Evolutionary conservation across 1,140 invertebrate genomes (phyloP), one percentile per base, ranked within the genome.

Genomic region (Argopecten irradians): DNA sequence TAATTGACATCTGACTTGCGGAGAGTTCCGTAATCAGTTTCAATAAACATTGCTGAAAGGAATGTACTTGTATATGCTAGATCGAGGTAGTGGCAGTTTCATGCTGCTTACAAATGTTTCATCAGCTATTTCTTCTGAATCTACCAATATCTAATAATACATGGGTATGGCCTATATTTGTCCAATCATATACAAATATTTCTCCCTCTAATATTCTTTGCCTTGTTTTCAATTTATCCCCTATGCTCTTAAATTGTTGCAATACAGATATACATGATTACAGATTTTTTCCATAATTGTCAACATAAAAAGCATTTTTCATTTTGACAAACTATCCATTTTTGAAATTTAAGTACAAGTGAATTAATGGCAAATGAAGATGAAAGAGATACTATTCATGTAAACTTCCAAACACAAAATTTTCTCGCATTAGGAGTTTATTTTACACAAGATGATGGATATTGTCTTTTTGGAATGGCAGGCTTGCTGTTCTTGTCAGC

Each of bases 381-480:
- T 46, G 13, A 46, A 19, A 46, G 43, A 19, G 55, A 71, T 71
- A n/a, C 16, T n/a, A 5, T 2, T 16, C n/a, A 16, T 28, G 28
- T 16, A 71, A 5, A 71, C 55, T 71, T 71, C 1, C 16, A 22
- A 71, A n/a, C n/a, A 16, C 14, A 22, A 2, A 55, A 55, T 55
- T 28, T 11, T 28, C n/a, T 3, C 5, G 8, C n/a, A 71, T 7
- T 71, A 71, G 22, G 5, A 71, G 55, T 71, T 5, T 71, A 71
- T 71, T 16, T 71, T 71, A 71, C 55, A 71, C 22, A 71, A 28
- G 22, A 71, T 71, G 22, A 71, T 28, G 22, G 22, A 28, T 28
- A 71, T 71, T 71, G 55, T 71, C 55, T n/a, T 71, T 71, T 71
- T n/a, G n/a, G 55, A 71, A 71, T 71, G 22, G 8, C 55, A 71